These are phyloP conservation scores for Pseudomyrmex pallidus DNA, from an alignment of 1,140 invertebrate species.

Conservation along the genomic window DNA sequence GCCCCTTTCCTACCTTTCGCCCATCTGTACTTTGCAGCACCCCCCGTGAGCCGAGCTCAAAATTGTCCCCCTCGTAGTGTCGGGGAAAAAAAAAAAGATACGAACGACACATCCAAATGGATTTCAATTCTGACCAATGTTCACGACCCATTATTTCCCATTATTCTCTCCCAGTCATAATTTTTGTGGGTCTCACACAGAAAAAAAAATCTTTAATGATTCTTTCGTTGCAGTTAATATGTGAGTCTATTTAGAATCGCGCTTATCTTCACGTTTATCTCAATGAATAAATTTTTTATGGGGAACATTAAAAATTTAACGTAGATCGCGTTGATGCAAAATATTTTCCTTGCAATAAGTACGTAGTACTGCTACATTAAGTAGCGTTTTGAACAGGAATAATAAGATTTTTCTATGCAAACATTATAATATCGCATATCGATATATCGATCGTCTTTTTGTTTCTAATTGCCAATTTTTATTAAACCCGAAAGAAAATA, in stretches of 20 bases:
- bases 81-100: background rate
- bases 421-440: too few species aligned
- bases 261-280: too few species aligned
- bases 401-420: too few species aligned
- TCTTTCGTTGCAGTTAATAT: slow-evolving; percentile 3
- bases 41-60: slow-evolving; percentile 9
- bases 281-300: background rate
- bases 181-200: background rate
- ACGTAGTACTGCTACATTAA: too few species aligned
- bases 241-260: too few species aligned
- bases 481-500: background rate
- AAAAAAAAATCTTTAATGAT: slow-evolving; percentile 30
- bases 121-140: slow-evolving; percentile 17
- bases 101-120: background rate
- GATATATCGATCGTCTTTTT: too few species aligned
- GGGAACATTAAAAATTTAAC: too few species aligned
- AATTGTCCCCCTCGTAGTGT: slow-evolving; percentile 1
- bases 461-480: too few species aligned
- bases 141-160: background rate
- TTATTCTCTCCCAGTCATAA: background rate
- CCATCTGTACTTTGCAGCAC: slow-evolving; percentile 24
- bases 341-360: too few species aligned
- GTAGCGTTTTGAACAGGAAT: too few species aligned
- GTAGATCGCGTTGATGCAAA: too few species aligned
- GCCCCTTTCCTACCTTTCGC: background rate